These are phyloP conservation scores for Crotalus viridis DNA, from an alignment of 2,113 vertebrate genomes.

Conservation along the genomic window DNA sequence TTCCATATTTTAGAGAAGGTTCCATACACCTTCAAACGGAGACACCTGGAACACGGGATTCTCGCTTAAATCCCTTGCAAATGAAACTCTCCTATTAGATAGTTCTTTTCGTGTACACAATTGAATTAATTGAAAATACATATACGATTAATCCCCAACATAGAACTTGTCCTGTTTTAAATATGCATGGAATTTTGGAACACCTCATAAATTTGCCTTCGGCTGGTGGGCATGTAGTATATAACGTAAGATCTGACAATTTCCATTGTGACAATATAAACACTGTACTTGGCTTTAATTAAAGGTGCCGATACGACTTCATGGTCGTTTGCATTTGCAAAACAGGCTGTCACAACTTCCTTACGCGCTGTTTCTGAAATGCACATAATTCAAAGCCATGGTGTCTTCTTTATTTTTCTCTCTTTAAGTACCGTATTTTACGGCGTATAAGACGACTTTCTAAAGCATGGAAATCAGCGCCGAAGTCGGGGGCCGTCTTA, in stretches of 20 bases:
- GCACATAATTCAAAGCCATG: constrained; percentile 19
- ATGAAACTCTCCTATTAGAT: neutral
- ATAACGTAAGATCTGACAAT: neutral
- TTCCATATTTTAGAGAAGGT: neutral
- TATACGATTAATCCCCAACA: neutral
- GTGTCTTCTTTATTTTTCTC: neutral
- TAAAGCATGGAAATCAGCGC: too few species aligned
- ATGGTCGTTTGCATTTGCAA: constrained; percentile 6
- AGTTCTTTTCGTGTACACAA: neutral
- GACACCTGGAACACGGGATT: neutral
- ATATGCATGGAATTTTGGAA: neutral
- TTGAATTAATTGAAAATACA: neutral
- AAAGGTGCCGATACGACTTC: neutral
- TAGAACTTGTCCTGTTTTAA: neutral
- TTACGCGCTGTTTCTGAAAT: constrained; percentile 30
- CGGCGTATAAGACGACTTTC: too few species aligned
- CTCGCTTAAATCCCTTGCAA: neutral
- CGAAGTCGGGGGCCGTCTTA: too few species aligned
- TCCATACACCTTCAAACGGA: neutral
- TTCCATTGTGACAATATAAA: constrained; percentile 6
- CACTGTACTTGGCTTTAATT: constrained; percentile 28
- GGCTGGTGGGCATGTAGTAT: neutral
- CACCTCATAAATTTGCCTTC: neutral
- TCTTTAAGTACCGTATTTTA: too few species aligned
- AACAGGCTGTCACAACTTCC: constrained; percentile 11